Conservation (phyloP, 2,113 vertebrate genomes). For the Erythrocercus mccallii region DNA sequence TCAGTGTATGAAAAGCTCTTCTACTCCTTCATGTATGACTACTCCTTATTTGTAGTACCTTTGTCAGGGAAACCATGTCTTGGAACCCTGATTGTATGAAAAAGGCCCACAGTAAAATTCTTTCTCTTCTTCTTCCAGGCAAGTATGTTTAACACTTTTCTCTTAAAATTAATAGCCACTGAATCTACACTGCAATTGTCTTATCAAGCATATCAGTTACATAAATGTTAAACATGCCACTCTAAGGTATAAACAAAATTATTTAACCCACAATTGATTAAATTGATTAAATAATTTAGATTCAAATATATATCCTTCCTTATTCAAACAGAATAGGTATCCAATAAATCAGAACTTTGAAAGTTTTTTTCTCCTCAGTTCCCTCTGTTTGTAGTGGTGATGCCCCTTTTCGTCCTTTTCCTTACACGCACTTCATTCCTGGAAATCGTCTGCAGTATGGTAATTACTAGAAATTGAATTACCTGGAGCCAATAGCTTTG, state of each 20-base stretch:
- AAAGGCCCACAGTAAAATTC: not conserved
- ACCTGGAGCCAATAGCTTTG: not conserved
- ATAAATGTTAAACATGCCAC: not conserved
- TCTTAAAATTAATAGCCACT: not conserved
- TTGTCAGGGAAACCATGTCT: not conserved
- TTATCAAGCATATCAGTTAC: not conserved
- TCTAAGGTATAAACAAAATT: not conserved
- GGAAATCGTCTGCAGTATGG: not conserved
- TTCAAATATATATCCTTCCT: not conserved
- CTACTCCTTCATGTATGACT: not conserved
- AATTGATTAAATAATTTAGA: not conserved
- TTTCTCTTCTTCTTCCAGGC: not conserved
- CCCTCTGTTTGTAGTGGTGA: not conserved
- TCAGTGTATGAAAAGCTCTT: not conserved
- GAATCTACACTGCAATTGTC: not conserved
- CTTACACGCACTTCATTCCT: not conserved
- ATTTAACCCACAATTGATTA: not conserved
- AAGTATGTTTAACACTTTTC: not conserved
- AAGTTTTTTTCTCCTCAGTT: not conserved
- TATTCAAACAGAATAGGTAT: not conserved
- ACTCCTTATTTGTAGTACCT: conserved; percentile 4
- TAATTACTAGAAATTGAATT: not conserved
- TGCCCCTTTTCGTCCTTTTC: not conserved
- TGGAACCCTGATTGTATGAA: not conserved
- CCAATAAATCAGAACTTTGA: not conserved